These are phyloP conservation scores for Drosophila mayaguana DNA, from an alignment of 2,888 invertebrate species.

Conservation along the genomic window DNA sequence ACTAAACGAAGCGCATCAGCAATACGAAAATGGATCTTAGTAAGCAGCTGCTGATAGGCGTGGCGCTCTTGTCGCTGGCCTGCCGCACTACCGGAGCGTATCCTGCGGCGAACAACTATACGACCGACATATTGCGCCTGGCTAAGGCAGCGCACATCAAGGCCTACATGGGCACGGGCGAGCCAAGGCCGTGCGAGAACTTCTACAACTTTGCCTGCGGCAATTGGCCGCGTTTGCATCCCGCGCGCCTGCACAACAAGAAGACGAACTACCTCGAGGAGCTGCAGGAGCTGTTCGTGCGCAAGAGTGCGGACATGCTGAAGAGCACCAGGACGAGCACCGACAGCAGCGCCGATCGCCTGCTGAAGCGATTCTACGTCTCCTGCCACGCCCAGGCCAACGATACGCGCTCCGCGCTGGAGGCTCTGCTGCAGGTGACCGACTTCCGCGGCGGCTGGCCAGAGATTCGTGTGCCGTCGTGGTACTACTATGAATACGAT, in stretches of 20 bases:
- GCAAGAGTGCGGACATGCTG: constrained; percentile 81
- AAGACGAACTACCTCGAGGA: constrained; percentile 77
- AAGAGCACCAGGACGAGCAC: constrained; percentile 38
- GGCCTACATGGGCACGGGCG: constrained; percentile 72
- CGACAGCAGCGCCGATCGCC: constrained; percentile 73
- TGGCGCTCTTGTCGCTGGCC: constrained; percentile 8
- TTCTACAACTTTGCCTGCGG: constrained; percentile 84
- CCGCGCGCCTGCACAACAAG: constrained; percentile 54
- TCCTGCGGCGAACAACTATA: constrained; percentile 73
- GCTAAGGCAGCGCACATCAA: constrained; percentile 81
- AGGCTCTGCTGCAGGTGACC: constrained; percentile 64
- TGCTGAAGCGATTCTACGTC: constrained; percentile 77
- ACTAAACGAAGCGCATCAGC: constrained; percentile 46
- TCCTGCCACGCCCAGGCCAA: constrained; percentile 72
- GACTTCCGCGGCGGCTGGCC: constrained; percentile 83
- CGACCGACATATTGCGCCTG: constrained; percentile 72
- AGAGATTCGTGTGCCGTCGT: constrained; percentile 62
- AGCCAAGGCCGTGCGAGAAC: constrained; percentile 68
- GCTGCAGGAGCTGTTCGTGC: constrained; percentile 75
- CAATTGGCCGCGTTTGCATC: constrained; percentile 79
- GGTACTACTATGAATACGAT: constrained; percentile 81
- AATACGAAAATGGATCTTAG: constrained; percentile 5
- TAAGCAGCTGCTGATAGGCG: constrained; percentile 33
- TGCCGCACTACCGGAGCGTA: constrained; percentile 15
- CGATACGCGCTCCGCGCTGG: constrained; percentile 57